Conservation (phyloP, 2,797 vertebrate genomes). For the Acropternis orthonyx region DNA sequence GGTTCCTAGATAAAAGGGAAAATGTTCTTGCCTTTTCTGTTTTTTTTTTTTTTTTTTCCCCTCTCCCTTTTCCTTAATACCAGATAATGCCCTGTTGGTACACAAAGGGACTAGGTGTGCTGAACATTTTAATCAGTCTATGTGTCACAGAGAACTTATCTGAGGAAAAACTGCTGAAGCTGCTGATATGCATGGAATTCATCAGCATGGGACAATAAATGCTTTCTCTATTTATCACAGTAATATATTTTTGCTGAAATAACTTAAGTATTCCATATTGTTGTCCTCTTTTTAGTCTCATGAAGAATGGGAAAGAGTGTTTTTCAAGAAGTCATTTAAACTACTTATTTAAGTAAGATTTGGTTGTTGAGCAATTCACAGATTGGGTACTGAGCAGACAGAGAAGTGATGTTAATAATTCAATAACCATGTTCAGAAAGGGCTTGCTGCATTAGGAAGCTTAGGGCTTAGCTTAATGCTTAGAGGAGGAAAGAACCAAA, state of each 20-base stretch:
- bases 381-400: background rate
- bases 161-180: background rate
- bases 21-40: background rate
- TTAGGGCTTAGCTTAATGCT: background rate
- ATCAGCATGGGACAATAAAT: background rate
- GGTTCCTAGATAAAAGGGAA: background rate
- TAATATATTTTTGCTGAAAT: background rate
- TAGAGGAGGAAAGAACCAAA: background rate
- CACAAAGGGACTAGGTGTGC: background rate
- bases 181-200: background rate
- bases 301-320: background rate
- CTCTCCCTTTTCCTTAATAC: background rate
- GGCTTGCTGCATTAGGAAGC: background rate
- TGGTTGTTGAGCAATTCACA: background rate
- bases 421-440: background rate
- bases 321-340: background rate
- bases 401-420: background rate
- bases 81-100: background rate
- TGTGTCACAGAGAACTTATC: background rate
- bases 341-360: background rate
- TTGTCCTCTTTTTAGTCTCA: background rate
- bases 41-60: too few relatives aligned
- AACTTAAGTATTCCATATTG: background rate
- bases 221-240: background rate
- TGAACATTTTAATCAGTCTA: background rate